Evolutionary conservation across 2,797 vertebrate species (phyloP), one percentile per base, ranked within the genome.

Genomic region (Capromys pilorides): DNA sequence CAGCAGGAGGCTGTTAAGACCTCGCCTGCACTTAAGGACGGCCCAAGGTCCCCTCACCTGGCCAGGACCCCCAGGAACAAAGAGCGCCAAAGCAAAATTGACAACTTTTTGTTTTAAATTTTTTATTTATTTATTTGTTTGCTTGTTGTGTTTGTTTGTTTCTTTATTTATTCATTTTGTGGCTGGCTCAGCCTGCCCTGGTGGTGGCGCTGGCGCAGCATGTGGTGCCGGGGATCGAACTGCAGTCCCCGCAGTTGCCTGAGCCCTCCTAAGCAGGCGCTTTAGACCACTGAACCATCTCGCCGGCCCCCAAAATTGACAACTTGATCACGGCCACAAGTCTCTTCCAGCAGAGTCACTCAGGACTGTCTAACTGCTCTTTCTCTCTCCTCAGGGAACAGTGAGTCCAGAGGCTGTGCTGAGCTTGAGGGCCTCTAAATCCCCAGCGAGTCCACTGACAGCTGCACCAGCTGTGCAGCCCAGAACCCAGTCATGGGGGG

Each of bases 1-100:
- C 71, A 88, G 89, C 79, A 81, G 66, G 75, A 94, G 22, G 86
- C 66, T 84, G 54, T 75, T 79, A 86, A 90, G 77, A 80, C 73
- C 33, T 61, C 8, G 21, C 39, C 87, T 86, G 84, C 95, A 82
- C 67, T 79, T 92, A 83, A 95, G 84, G 82, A 77, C 61, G 88
- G 92, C 26, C 39, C 54, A 71, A 88, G 82, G n/a, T 81, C 79
- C 69, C 86, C 88, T 83, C 75, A 90, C 39, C 79, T 75, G 45
- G 93, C 89, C 93, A 92, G 57, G 57, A 41, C 80, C 90, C 41
- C 73, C 86, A n/a, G 61, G n/a, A 83, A 84, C 88, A 13, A 82
- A 85, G 49, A 78, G 62, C 33, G 81, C 66, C 73, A 41, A 39
- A 36, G 12, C 61, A 71, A 94, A 88, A 36, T 31, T 66, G 80